Percentiles rank a stretch among this genome's conserved stretches.
These are phyloP conservation scores for Calidris pugnax DNA, from an alignment of 2,113 vertebrate species.

Conservation along the genomic window DNA sequence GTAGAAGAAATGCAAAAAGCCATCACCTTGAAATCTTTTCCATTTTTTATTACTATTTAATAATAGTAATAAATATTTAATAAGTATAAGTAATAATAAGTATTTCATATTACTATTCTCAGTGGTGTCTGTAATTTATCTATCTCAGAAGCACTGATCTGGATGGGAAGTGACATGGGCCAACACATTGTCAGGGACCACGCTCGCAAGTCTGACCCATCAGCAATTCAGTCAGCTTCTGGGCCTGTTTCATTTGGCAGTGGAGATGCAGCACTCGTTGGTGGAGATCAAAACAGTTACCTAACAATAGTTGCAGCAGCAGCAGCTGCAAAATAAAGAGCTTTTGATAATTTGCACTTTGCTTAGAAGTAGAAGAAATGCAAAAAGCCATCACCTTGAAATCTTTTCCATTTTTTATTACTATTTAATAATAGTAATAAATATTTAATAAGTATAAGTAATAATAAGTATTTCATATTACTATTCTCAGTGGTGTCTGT, in stretches of 20 bases:
- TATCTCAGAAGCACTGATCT: neutral
- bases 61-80: too few relatives aligned
- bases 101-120: neutral
- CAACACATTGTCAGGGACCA: neutral
- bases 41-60: neutral
- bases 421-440: too few relatives aligned
- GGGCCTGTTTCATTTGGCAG: neutral
- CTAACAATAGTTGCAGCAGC: rapidly evolving
- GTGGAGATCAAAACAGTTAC: neutral
- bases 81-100: too few relatives aligned
- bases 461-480: neutral
- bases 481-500: neutral
- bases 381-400: neutral
- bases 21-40: neutral
- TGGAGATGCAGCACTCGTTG: neutral
- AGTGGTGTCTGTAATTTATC: neutral
- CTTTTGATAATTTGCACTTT: neutral
- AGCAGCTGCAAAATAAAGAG: neutral
- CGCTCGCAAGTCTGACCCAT: neutral
- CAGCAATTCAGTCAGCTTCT: neutral
- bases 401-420: neutral
- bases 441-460: too few relatives aligned
- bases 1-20: neutral
- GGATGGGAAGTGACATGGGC: neutral
- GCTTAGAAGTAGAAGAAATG: neutral